Conservation (phyloP, 2,888 invertebrate species). For the Spodoptera littoralis region DNA sequence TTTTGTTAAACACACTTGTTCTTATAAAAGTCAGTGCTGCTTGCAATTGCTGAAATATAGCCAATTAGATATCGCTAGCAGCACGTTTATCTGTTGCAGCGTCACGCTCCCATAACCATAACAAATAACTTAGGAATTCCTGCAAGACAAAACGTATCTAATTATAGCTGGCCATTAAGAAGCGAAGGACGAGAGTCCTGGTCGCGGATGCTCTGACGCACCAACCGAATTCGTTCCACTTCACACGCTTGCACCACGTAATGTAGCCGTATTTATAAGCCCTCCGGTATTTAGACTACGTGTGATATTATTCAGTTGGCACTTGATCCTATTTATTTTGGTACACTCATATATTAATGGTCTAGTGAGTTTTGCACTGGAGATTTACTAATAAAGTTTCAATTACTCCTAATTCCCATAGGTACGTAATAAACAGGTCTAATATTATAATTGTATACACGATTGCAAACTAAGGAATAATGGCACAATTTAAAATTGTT, state of each 20-base stretch:
- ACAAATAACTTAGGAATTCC: constrained; percentile 41
- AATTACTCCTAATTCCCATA: constrained; percentile 25
- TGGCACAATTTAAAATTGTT: too few species aligned
- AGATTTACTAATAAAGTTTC: constrained; percentile 27
- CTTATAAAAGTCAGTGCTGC: not conserved
- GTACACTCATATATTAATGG: constrained; percentile 44
- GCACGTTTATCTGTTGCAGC: constrained; percentile 29
- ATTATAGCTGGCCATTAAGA: constrained; percentile 75
- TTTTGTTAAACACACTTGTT: constrained; percentile 3
- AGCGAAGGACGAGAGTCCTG: constrained; percentile 71
- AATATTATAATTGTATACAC: too few species aligned
- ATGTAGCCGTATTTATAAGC: constrained; percentile 71
- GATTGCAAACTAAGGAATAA: too few species aligned
- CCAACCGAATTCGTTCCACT: constrained; percentile 70
- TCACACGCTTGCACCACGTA: constrained; percentile 69
- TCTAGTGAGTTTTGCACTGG: constrained; percentile 44
- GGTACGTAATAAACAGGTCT: too few species aligned
- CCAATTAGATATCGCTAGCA: constrained; percentile 31
- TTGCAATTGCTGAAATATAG: constrained; percentile 27
- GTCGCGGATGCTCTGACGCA: constrained; percentile 71
- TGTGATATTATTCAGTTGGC: constrained; percentile 61
- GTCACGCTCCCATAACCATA: constrained; percentile 38
- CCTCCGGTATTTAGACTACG: constrained; percentile 63
- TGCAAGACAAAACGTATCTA: constrained; percentile 66
- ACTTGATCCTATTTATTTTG: constrained; percentile 54